Evolutionary conservation across 2,113 vertebrate species (phyloP), one percentile per base, ranked within the genome.

Genomic region (Chloropsis hardwickii): DNA sequence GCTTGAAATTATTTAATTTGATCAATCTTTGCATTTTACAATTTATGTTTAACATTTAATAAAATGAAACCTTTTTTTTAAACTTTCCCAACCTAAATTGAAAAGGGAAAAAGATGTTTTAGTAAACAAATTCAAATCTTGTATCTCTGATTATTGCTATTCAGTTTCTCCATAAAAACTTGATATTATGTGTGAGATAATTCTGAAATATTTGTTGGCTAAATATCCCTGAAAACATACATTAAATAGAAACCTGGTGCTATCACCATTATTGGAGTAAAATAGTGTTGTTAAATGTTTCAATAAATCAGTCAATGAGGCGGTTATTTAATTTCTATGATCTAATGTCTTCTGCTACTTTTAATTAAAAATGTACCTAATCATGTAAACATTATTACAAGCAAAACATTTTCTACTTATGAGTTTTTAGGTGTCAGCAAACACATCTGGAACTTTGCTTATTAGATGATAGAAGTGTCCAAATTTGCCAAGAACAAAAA

Each of bases 241-340:
- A 76, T 90, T 92, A 86, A 88, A 39, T 10, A 62, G 67, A 71
- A 96, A 90, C 60, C 12, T 24, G 23, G 9, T 84, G 40, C 25
- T 78, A 84, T 77, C 50, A 74, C 16, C 61, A 60, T 94, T 87
- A 89, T 10, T 90, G 40, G 35, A 90, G 40, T 61, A 91, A 94
- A 94, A 86, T 61, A 53, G 47, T 88, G 74, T 27, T 81, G 64
- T 56, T 92, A 90, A 85, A 77, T 94, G 78, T 90, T 95, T 81
- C 70, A 95, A 91, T 93, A 93, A 92, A 77, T 85, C 91, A 96
- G 71, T 81, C 92, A 95, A 91, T 94, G 90, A 94, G 71, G 82
- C 40, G 11, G 53, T 93, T 97, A 94, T 94, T 96, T 96, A 44
- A 94, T 93, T 91, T 86, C 72, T 86, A 67, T 81, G 81, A 95